These are phyloP conservation scores for Malachius bipustulatus DNA, from an alignment of 2,888 invertebrate genomes.

Conservation along the genomic window DNA sequence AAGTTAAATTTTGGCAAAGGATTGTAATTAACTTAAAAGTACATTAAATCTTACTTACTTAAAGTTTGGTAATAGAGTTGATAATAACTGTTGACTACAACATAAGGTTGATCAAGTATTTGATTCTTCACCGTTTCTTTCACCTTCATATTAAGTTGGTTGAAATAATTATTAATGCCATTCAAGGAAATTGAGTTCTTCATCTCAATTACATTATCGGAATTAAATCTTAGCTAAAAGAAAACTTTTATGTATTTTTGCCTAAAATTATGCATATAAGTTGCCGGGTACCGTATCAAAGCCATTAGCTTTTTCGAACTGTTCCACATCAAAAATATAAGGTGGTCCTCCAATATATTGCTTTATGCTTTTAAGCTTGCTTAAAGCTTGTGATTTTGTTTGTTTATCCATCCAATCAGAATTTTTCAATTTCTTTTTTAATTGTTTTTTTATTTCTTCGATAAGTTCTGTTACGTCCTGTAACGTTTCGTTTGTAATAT, in stretches of 20 bases:
- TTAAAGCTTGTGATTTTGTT: slow-evolving; percentile 16
- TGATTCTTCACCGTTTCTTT: background rate
- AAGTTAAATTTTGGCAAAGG: too few species aligned
- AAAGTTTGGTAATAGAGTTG: slow-evolving; percentile 15
- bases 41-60: slow-evolving; percentile 19
- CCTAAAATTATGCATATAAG: slow-evolving; percentile 6
- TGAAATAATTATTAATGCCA: slow-evolving; percentile 17
- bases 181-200: slow-evolving; percentile 14
- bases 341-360: slow-evolving; percentile 23
- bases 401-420: slow-evolving; percentile 22
- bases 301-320: slow-evolving; percentile 22
- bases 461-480: slow-evolving; percentile 21
- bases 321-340: slow-evolving; percentile 20
- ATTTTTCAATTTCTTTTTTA: slow-evolving; percentile 17
- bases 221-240: slow-evolving; percentile 16
- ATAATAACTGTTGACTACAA: slow-evolving; percentile 22
- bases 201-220: slow-evolving; percentile 22
- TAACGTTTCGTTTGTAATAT: slow-evolving; percentile 17
- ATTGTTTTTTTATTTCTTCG: slow-evolving; percentile 19
- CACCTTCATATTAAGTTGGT: slow-evolving; percentile 9
- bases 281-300: too few species aligned
- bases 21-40: too few species aligned
- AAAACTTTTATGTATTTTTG: slow-evolving; percentile 6
- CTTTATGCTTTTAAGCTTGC: slow-evolving; percentile 19
- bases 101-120: background rate